Conservation (phyloP, 2,113 vertebrate genomes). For the Mungos mungo region DNA sequence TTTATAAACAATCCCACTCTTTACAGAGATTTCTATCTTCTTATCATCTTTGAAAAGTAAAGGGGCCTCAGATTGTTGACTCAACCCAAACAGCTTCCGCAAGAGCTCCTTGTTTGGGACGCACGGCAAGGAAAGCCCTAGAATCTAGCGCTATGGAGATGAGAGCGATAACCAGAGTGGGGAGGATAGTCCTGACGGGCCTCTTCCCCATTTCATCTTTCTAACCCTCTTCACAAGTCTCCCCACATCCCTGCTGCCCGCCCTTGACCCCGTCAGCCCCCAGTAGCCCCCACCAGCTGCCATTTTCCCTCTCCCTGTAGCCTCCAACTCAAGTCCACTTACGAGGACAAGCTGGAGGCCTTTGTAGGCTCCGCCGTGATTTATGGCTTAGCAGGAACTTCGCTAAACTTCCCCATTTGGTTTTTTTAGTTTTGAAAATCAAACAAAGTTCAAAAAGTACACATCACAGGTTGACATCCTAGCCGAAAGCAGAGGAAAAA, state of each 20-base stretch:
- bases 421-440: constrained; percentile 60
- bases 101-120: neutral
- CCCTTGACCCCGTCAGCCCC: neutral
- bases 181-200: fast-evolving
- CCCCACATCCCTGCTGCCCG: fast-evolving
- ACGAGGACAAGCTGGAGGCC: constrained; percentile 1
- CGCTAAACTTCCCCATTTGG: constrained; percentile 68
- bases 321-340: constrained; percentile 1
- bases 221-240: neutral
- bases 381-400: constrained; percentile 51
- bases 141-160: neutral
- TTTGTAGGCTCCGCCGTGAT: constrained; percentile 38
- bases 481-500: constrained; percentile 66
- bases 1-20: neutral
- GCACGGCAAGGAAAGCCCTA: fast-evolving
- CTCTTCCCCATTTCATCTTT: neutral
- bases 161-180: neutral
- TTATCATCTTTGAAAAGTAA: neutral
- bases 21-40: neutral
- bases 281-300: neutral
- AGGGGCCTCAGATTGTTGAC: neutral
- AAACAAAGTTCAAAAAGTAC: constrained; percentile 77
- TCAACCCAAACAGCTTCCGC: neutral
- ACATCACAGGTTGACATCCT: constrained; percentile 71
- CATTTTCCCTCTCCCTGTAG: neutral